phyloP scores from a whole-genome alignment of 2,888 invertebrate species.

The Phortica magna region DNA sequence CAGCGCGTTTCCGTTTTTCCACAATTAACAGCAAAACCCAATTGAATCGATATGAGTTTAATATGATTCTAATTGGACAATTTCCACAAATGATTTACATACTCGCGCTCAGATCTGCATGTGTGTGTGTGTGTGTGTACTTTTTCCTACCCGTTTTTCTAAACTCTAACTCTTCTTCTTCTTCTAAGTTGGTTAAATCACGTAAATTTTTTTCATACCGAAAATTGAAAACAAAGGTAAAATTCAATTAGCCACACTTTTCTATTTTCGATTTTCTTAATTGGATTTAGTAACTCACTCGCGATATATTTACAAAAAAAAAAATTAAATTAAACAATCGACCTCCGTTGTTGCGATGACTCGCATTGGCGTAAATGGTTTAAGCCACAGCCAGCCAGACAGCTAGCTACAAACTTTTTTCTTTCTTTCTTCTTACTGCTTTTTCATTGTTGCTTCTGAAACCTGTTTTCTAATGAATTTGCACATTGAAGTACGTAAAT shows the following conservation, averaged over 20 bases:
- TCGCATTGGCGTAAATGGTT: conserved; percentile 64
- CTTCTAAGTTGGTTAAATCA: conserved; percentile 12
- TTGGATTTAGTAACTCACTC: conserved; percentile 61
- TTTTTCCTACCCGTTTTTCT: conserved; percentile 48
- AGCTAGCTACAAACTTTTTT: conserved; percentile 56
- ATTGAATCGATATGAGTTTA: conserved; percentile 59
- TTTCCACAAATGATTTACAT: conserved; percentile 39
- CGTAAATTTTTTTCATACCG: conserved; percentile 39
- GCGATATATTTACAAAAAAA: conserved; percentile 36
- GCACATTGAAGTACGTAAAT: conserved; percentile 9
- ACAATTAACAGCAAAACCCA: conserved; percentile 51
- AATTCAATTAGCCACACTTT: conserved; percentile 65
- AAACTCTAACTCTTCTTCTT: conserved; percentile 45
- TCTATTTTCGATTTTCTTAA: conserved; percentile 50
- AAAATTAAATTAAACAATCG: conserved; percentile 65
- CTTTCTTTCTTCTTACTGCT: conserved; percentile 44
- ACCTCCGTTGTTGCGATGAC: conserved; percentile 57
- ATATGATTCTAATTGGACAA: conserved; percentile 58
- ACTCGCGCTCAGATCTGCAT: conserved; percentile 12
- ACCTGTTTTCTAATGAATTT: conserved; percentile 62
- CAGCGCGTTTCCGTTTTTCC: conserved; percentile 43
- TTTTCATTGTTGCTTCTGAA: conserved; percentile 56
- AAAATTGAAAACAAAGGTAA: conserved; percentile 51
- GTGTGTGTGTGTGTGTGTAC: conserved; percentile 41
- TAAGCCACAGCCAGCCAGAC: conserved; percentile 55